Evolutionary conservation across 2,888 invertebrate species (phyloP).

Genomic region (Ornithoptera alexandrae): DNA sequence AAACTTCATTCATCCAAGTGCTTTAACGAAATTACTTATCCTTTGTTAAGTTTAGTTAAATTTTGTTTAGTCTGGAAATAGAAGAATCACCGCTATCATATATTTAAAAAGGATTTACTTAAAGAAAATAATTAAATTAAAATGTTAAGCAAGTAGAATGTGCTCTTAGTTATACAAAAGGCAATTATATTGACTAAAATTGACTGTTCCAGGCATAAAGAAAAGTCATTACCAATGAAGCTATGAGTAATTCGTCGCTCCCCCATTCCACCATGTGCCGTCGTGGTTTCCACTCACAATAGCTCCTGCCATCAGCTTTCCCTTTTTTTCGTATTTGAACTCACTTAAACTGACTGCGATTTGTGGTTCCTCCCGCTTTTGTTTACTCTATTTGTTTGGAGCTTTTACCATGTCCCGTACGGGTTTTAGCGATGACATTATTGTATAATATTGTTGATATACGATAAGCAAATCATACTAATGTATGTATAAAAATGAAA

Average conservation of each 20-base stretch:
- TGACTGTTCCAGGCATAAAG: constrained; percentile 16
- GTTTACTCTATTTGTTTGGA: constrained; percentile 57
- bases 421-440: constrained; percentile 39
- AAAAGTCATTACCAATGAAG: constrained; percentile 25
- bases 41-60: too few relatives aligned
- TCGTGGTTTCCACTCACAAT: constrained; percentile 64
- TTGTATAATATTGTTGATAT: constrained; percentile 44
- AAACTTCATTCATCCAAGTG: too few relatives aligned
- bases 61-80: too few relatives aligned
- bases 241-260: constrained; percentile 31
- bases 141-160: too few relatives aligned
- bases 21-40: too few relatives aligned
- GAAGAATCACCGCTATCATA: too few relatives aligned
- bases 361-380: constrained; percentile 54
- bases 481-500: constrained; percentile 1
- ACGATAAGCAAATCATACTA: constrained; percentile 20
- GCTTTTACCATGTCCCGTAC: constrained; percentile 45
- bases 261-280: constrained; percentile 44
- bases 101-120: too few relatives aligned
- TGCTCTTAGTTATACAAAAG: too few relatives aligned
- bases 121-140: too few relatives aligned
- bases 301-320: constrained; percentile 47
- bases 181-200: neutral
- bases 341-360: constrained; percentile 65
- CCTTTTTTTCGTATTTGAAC: constrained; percentile 71